These are phyloP conservation scores for Acipenser transmontanus DNA, from an alignment of 2,797 vertebrate species.

Conservation along the genomic window DNA sequence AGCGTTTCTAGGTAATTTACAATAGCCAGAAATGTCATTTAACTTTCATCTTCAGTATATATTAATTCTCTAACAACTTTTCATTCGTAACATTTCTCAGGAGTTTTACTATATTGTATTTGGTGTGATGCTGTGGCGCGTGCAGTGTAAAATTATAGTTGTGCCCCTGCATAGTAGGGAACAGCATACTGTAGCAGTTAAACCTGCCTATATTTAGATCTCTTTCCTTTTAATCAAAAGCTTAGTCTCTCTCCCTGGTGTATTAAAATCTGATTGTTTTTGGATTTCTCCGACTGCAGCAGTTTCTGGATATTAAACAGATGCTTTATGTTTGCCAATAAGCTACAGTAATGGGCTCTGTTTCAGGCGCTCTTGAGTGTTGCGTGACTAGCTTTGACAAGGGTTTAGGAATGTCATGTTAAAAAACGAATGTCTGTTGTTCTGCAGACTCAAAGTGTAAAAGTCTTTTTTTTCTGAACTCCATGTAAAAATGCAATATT, in stretches of 20 bases:
- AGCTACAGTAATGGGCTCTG: constrained; percentile 18
- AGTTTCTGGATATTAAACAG: constrained; percentile 29
- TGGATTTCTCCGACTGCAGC: constrained; percentile 21
- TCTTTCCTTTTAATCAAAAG: constrained; percentile 7
- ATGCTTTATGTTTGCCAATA: constrained; percentile 26
- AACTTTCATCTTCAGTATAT: too few species aligned
- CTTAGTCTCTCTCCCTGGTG: constrained; percentile 8
- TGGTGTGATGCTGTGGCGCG: too few species aligned
- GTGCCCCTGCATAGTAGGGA: too few species aligned
- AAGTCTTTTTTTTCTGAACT: constrained; percentile 10
- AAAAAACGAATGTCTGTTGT: constrained; percentile 21
- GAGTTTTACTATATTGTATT: too few species aligned
- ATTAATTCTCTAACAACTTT: too few species aligned
- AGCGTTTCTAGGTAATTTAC: too few species aligned
- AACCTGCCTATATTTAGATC: background rate
- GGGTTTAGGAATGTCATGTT: constrained; percentile 27
- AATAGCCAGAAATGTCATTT: too few species aligned
- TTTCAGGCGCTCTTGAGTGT: constrained; percentile 34
- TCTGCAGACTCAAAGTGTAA: too few species aligned
- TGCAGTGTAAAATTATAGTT: too few species aligned
- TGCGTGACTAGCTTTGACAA: constrained; percentile 34
- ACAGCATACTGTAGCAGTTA: too few species aligned
- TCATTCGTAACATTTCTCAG: too few species aligned
- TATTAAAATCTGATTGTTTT: constrained; percentile 21
- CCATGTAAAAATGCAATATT: too few species aligned